Percentiles rank a stretch among this genome's conserved stretches.
Evolutionary conservation across 2,888 invertebrate species (phyloP).

Genomic region (Silvanus unidentatus): DNA sequence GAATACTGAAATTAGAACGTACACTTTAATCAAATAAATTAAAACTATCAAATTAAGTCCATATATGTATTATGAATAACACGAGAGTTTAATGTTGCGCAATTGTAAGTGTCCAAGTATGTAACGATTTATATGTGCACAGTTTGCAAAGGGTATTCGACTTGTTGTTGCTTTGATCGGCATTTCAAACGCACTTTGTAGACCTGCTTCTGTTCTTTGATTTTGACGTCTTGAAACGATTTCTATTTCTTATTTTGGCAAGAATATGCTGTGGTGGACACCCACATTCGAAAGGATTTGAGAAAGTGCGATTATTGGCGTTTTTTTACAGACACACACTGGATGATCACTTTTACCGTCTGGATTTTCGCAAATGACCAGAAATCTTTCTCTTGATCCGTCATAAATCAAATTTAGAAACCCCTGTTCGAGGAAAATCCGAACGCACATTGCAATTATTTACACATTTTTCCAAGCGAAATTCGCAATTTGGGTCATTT

Average conservation of each 20-base stretch:
- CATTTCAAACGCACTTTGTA: not conserved
- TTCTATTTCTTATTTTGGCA: slow-evolving; percentile 2
- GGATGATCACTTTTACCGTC: too few species aligned
- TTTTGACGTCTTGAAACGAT: not conserved
- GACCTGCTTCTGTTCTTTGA: not conserved
- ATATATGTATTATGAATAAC: slow-evolving; percentile 27
- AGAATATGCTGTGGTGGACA: not conserved
- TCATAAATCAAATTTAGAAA: too few species aligned
- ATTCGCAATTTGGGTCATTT: too few species aligned
- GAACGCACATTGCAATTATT: too few species aligned
- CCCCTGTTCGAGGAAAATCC: too few species aligned
- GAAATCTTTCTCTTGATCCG: too few species aligned
- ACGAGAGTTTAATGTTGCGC: slow-evolving; percentile 12
- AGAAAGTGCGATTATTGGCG: too few species aligned
- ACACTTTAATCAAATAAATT: slow-evolving; percentile 32
- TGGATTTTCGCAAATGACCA: too few species aligned
- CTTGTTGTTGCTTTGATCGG: not conserved
- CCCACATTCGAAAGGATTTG: not conserved
- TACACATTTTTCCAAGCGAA: too few species aligned
- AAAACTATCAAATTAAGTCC: slow-evolving; percentile 30
- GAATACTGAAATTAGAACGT: slow-evolving; percentile 26
- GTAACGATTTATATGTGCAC: slow-evolving; percentile 7
- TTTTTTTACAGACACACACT: too few species aligned
- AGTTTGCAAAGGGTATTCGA: too few species aligned
- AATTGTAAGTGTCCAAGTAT: slow-evolving; percentile 21